A percentile compares a stretch with the other conserved stretches of the same genome.
phyloP scores from a whole-genome alignment of 2,113 vertebrate species.

The Psittacus erithacus region DNA sequence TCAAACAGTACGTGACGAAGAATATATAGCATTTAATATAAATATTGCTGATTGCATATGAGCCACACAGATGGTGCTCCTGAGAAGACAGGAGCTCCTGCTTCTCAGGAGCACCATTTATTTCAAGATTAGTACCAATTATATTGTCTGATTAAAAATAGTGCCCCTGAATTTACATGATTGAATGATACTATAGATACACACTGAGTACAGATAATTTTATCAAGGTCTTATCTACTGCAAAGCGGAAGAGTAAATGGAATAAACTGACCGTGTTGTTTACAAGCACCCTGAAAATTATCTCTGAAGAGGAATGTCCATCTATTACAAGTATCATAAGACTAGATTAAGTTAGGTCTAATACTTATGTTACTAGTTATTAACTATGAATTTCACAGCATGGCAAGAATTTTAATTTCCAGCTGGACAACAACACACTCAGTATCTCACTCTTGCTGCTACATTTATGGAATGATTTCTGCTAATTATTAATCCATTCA shows the following conservation, averaged over 20 bases:
- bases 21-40: constrained; percentile 49
- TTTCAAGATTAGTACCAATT: constrained; percentile 63
- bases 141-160: constrained; percentile 68
- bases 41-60: constrained; percentile 49
- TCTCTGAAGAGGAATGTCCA: not conserved
- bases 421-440: not conserved
- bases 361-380: not conserved
- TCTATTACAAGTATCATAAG: not conserved
- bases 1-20: constrained; percentile 20
- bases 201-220: constrained; percentile 42
- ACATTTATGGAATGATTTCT: not conserved
- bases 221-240: not conserved
- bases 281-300: constrained; percentile 26
- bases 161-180: constrained; percentile 63
- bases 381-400: not conserved
- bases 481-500: not conserved
- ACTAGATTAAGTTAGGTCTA: not conserved
- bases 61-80: constrained; percentile 44
- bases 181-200: constrained; percentile 41
- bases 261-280: constrained; percentile 1
- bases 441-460: not conserved
- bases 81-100: constrained; percentile 38
- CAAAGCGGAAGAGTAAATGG: not conserved
- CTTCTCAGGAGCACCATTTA: constrained; percentile 54
- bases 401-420: not conserved